phyloP scores from a whole-genome alignment of 2,113 vertebrate genomes.

The Myrmecophaga tridactyla region DNA sequence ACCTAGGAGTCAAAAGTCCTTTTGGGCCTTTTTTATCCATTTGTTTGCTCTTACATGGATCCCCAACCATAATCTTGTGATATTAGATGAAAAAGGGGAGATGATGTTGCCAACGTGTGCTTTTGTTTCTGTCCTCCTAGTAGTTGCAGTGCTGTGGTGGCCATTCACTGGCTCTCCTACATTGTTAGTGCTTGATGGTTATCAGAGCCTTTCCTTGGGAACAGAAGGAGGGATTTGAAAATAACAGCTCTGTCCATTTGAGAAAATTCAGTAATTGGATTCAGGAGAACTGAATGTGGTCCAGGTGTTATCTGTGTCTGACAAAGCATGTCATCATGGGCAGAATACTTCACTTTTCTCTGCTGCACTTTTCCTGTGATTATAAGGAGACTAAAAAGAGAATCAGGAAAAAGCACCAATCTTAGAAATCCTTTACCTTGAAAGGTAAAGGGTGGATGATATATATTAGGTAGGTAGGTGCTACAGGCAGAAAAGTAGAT shows the following conservation, averaged over 20 bases:
- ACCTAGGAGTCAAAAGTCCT: neutral
- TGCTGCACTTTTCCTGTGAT: neutral
- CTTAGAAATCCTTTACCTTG: neutral
- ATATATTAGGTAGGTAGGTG: neutral
- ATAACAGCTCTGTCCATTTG: neutral
- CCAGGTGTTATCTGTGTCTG: neutral
- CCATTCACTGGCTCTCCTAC: neutral
- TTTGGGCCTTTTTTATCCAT: neutral
- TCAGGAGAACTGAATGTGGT: neutral
- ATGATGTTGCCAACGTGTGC: neutral
- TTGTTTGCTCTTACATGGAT: neutral
- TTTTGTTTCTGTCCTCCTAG: neutral
- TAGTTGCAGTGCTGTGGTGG: neutral
- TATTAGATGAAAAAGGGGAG: neutral
- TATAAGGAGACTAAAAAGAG: neutral
- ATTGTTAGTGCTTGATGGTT: neutral
- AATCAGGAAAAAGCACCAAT: neutral
- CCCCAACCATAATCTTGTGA: neutral
- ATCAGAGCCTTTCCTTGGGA: neutral
- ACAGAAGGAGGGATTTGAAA: neutral
- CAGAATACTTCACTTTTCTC: neutral
- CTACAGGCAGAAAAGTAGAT: neutral
- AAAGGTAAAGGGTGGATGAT: neutral
- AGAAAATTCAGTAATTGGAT: neutral
- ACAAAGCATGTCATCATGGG: neutral